Base-by-base conservation (phyloP, 2,797 vertebrate genomes). In the Salarias fasciatus region DNA sequence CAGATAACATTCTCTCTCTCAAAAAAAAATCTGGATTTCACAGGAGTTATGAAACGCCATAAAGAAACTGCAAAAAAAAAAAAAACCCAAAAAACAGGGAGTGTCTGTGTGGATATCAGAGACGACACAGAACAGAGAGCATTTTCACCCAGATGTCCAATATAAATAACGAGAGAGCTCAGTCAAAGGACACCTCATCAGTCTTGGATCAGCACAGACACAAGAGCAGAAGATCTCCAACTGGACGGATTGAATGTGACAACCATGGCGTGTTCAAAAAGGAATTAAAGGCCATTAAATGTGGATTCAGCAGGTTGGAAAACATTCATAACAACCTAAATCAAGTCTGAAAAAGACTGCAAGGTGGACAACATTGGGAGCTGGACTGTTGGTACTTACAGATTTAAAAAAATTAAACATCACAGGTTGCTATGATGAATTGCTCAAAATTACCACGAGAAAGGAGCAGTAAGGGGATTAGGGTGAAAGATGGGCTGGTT, bases 1-100 rank as follows among this genome's bases (percentile, higher is more conserved):
- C 18, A 55, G 56, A 50, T 73, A 49, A 66, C 31, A 18, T 45
- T 48, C 50, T 51, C 33, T 73, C 57, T 30, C 36, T 44, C 4
- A 1, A 43, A 15, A 62, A 43, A 56, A 29, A 41, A 37, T 41
- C 11, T 8, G 14, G 29, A 5, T 8, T 0, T 1, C 24, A 55
- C 13, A 2, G 35, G 35, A 24, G 42, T 33, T 37, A 10, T 46
- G 41, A n/a, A n/a, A n/a, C n/a, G n/a, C n/a, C 44, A 10, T 8
- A 13, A 48, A 53, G 30, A 18, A n/a, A n/a, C n/a, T n/a, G n/a
- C n/a, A n/a, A n/a, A n/a, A n/a, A n/a, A 37, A 5, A 33, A 66
- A 55, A 14, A 1, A 2, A 24, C 44, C 12, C 14, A 43, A 12
- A 51, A 48, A 29, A n/a, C n/a, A n/a, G n/a, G n/a, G n/a, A n/a